A percentile compares a stretch with the other conserved stretches of the same genome.
These are phyloP conservation scores for Heteromormyrus szaboi DNA, from an alignment of 2,797 vertebrate genomes.

Conservation along the genomic window DNA sequence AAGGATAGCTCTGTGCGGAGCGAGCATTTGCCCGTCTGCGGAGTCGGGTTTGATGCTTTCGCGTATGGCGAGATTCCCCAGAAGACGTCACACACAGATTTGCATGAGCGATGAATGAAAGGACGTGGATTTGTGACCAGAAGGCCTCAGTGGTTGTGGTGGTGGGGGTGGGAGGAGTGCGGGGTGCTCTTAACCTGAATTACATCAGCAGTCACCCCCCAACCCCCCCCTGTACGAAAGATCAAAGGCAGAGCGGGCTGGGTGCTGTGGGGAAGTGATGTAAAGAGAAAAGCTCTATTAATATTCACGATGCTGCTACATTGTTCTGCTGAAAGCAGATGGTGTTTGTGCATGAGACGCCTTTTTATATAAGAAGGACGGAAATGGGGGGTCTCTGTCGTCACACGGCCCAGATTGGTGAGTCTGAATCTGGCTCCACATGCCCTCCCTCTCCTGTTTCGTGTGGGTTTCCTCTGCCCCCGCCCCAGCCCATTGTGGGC, in stretches of 20 bases:
- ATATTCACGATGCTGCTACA: not conserved
- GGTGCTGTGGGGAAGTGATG: not conserved
- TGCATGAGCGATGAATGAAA: not conserved
- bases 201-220: slow-evolving; percentile 2
- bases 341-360: not conserved
- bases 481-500: not conserved
- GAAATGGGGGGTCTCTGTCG: not conserved
- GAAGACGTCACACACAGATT: not conserved
- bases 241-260: not conserved
- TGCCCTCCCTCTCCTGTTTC: not conserved
- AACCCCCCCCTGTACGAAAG: not conserved
- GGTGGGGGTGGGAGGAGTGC: not conserved
- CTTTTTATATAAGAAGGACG: not conserved
- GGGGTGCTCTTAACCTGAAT: not conserved
- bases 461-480: not conserved
- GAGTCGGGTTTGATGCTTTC: not conserved
- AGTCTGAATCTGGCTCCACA: not conserved
- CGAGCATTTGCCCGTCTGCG: not conserved
- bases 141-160: not conserved
- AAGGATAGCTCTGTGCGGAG: not conserved
- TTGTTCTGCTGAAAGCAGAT: not conserved
- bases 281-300: not conserved
- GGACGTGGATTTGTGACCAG: not conserved
- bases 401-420: not conserved
- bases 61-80: not conserved